Percentiles rank a stretch among this genome's conserved stretches.
phyloP scores from a whole-genome alignment of 2,113 vertebrate species.

The Malurus alboscapulatus region DNA sequence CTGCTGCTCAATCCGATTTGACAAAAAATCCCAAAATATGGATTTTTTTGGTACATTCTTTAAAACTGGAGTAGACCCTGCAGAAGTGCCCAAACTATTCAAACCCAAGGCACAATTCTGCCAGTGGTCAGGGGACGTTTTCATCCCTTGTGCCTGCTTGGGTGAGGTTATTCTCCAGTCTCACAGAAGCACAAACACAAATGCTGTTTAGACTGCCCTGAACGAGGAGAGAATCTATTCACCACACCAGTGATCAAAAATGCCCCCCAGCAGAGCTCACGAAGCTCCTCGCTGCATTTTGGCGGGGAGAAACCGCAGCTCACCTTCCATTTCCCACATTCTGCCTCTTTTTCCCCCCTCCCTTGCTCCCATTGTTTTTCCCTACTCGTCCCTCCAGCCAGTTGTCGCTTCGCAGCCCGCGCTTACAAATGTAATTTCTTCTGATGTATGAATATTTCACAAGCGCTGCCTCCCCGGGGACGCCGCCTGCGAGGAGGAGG shows the following conservation, averaged over 20 bases:
- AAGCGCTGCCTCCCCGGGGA: not conserved
- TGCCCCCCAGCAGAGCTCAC: fast-evolving
- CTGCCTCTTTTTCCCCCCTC: not conserved
- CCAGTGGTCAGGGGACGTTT: not conserved
- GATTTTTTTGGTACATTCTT: not conserved
- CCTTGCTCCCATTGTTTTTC: not conserved
- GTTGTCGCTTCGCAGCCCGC: not conserved
- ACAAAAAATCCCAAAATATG: not conserved
- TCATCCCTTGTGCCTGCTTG: fast-evolving
- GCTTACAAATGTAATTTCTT: conserved; percentile 18
- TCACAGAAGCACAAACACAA: not conserved
- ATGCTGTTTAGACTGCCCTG: not conserved
- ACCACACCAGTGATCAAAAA: not conserved
- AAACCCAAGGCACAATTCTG: not conserved
- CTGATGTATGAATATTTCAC: conserved; percentile 49
- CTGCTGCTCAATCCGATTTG: not conserved
- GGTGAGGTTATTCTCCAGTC: not conserved
- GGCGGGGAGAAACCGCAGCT: not conserved
- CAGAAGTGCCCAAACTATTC: not conserved
- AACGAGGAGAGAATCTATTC: not conserved
- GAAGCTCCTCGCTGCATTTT: fast-evolving
- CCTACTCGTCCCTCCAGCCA: not conserved
- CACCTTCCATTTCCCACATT: not conserved
- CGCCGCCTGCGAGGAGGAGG: not conserved
- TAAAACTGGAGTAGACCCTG: not conserved